Evolutionary conservation across 2,113 vertebrate species (phyloP).

Genomic region (Engraulis encrasicolus): DNA sequence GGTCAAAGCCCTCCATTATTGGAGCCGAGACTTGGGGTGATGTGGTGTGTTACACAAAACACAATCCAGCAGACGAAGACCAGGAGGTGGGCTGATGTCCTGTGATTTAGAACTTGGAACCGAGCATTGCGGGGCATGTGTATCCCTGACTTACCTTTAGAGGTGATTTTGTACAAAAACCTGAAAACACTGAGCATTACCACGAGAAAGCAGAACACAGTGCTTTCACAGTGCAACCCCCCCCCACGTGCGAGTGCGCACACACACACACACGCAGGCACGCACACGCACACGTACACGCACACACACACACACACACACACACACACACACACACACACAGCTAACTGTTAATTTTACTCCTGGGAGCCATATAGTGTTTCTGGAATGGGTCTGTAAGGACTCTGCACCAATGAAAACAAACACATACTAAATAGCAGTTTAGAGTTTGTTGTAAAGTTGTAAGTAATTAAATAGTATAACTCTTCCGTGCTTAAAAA

Average conservation of each 20-base stretch:
- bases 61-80: constrained; percentile 1
- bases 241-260: too few relatives aligned
- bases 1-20: constrained; percentile 11
- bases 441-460: constrained; percentile 45
- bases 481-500: constrained; percentile 25
- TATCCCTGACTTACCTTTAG: constrained; percentile 5
- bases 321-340: background rate
- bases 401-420: constrained; percentile 53
- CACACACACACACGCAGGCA: background rate
- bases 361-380: constrained; percentile 51
- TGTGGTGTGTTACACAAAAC: background rate
- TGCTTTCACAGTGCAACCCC: too few relatives aligned
- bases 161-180: constrained; percentile 2
- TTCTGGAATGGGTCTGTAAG: constrained; percentile 41
- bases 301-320: background rate
- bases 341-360: constrained; percentile 47
- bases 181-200: constrained; percentile 12
- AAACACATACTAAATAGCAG: constrained; percentile 42
- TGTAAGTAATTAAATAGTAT: constrained; percentile 26
- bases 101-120: constrained; percentile 4
- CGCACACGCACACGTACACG: background rate
- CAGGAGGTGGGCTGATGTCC: background rate
- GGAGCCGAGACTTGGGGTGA: background rate
- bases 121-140: background rate
- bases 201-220: background rate